phyloP scores from a whole-genome alignment of 2,888 invertebrate species.

The Fragum sueziense region DNA sequence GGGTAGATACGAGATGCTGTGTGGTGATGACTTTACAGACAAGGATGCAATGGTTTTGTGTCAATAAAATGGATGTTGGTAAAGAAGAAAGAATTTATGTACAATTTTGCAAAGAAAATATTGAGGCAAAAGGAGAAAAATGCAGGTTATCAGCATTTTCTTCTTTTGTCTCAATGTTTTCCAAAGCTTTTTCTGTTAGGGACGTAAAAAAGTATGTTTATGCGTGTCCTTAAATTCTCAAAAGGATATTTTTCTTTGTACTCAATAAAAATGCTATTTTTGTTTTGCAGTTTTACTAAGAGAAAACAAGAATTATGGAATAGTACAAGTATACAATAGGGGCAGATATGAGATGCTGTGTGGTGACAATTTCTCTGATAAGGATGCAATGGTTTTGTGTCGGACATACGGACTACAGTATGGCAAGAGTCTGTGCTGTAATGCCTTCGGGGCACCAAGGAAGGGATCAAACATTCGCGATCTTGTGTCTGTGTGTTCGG shows the following conservation, averaged over 20 bases:
- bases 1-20: constrained; percentile 83
- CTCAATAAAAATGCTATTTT: too few relatives aligned
- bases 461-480: neutral
- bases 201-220: too few relatives aligned
- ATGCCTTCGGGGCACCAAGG: constrained; percentile 61
- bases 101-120: too few relatives aligned
- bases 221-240: too few relatives aligned
- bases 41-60: constrained; percentile 85
- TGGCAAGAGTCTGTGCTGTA: constrained; percentile 65
- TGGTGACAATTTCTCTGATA: constrained; percentile 88
- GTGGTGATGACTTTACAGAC: constrained; percentile 89
- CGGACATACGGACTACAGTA: constrained; percentile 81
- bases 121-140: too few relatives aligned
- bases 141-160: too few relatives aligned
- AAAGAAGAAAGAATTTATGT: constrained; percentile 64
- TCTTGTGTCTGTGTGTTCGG: constrained; percentile 82
- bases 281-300: constrained; percentile 55
- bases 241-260: too few relatives aligned
- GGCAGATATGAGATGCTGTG: constrained; percentile 84
- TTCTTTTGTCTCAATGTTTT: too few relatives aligned
- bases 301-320: constrained; percentile 63
- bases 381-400: constrained; percentile 85
- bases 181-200: too few relatives aligned
- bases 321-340: constrained; percentile 60
- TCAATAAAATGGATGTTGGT: constrained; percentile 81